Conservation (phyloP, 2,888 invertebrate genomes). For the Ceraclea dissimilis region DNA sequence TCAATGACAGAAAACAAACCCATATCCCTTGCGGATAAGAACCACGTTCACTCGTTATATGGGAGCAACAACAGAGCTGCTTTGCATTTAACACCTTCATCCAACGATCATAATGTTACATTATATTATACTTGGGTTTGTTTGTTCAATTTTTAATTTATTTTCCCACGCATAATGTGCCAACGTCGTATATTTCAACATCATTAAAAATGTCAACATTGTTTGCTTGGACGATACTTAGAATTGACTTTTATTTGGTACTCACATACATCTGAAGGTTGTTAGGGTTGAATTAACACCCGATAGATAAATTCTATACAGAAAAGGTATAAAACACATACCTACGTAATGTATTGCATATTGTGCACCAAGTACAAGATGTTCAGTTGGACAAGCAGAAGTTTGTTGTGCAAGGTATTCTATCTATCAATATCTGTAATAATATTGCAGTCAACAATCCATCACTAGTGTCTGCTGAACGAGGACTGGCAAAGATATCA, state of each 20-base stretch:
- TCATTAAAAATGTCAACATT: too few species aligned
- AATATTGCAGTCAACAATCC: slow-evolving; percentile 13
- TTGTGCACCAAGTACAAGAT: too few species aligned
- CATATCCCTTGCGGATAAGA: slow-evolving; percentile 3
- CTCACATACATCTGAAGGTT: too few species aligned
- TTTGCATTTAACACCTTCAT: slow-evolving; percentile 5
- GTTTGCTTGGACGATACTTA: too few species aligned
- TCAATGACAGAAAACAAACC: slow-evolving; percentile 11
- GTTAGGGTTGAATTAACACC: too few species aligned
- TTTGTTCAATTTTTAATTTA: not conserved
- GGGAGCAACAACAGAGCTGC: not conserved
- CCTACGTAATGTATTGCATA: not conserved
- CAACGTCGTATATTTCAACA: too few species aligned
- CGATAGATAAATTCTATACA: too few species aligned
- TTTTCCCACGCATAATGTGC: not conserved
- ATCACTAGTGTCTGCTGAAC: slow-evolving; percentile 8
- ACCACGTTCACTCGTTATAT: not conserved
- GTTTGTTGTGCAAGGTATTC: not conserved
- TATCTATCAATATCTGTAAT: not conserved
- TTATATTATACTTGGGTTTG: not conserved
- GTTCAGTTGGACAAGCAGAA: not conserved
- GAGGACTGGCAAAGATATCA: slow-evolving; percentile 23
- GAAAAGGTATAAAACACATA: too few species aligned
- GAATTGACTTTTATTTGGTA: too few species aligned
- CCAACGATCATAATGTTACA: not conserved